Percentiles rank a stretch among this genome's conserved stretches.
Conservation (phyloP, 2,888 invertebrate species). For the Hyposoter didymator region DNA sequence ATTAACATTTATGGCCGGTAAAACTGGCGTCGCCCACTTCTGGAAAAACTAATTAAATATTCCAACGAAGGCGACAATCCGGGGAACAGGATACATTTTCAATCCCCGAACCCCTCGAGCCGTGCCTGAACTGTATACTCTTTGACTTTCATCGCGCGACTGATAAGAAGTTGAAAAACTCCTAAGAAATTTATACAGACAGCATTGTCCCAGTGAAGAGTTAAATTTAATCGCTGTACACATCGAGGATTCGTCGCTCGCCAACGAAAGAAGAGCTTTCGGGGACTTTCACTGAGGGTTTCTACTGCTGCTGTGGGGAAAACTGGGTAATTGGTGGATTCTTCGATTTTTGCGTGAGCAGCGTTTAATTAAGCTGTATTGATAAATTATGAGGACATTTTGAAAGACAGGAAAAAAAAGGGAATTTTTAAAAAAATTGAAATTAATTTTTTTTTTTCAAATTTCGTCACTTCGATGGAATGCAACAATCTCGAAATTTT, state of each 20-base stretch:
- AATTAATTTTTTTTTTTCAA: not conserved
- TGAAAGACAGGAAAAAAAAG: not conserved
- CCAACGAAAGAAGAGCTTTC: slow-evolving; percentile 26
- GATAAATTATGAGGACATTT: not conserved
- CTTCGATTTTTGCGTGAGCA: not conserved
- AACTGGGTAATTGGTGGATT: not conserved
- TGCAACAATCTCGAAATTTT: slow-evolving; percentile 3
- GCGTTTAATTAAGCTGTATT: not conserved
- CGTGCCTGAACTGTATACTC: slow-evolving; percentile 5
- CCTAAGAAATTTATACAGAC: slow-evolving; percentile 1
- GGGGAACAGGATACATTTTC: slow-evolving; percentile 59
- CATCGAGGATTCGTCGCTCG: slow-evolving; percentile 27
- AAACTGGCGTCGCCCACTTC: slow-evolving; percentile 68
- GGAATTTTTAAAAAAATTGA: not conserved
- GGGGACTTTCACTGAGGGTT: not conserved
- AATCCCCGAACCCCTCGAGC: slow-evolving; percentile 1
- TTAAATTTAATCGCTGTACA: slow-evolving; percentile 43
- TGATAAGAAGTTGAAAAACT: slow-evolving; percentile 64
- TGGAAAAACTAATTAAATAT: slow-evolving; percentile 85
- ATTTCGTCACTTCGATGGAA: not conserved
- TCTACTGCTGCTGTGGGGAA: not conserved
- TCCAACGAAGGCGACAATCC: slow-evolving; percentile 73
- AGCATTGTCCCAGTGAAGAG: slow-evolving; percentile 25
- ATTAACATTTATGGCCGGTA: slow-evolving; percentile 84
- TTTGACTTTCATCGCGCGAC: slow-evolving; percentile 58